Conservation (phyloP, 2,797 vertebrate species). For the Pseudomugil tenellus region DNA sequence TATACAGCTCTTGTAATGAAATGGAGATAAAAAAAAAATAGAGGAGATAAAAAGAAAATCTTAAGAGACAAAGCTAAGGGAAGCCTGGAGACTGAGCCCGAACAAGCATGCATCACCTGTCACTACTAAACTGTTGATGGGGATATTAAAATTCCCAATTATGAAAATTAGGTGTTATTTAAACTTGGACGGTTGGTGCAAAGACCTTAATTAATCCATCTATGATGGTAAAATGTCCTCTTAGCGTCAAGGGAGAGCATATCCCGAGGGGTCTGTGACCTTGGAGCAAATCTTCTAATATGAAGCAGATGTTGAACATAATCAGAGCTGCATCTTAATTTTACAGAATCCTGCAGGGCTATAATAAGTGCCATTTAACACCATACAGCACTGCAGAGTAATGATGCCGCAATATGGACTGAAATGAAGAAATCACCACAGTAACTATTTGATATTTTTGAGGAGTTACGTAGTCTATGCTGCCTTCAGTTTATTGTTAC, state of each 20-base stretch:
- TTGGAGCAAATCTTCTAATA: conserved; percentile 54
- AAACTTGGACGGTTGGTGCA: conserved; percentile 54
- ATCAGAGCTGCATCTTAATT: conserved; percentile 70
- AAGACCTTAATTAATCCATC: conserved; percentile 69
- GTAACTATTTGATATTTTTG: neutral
- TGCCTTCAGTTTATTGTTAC: neutral
- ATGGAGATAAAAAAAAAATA: conserved; percentile 35
- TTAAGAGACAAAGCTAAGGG: conserved; percentile 1
- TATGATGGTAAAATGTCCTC: conserved; percentile 61
- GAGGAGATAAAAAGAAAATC: conserved; percentile 41
- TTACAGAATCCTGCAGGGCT: conserved; percentile 64
- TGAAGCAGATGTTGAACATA: conserved; percentile 70
- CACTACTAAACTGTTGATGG: conserved; percentile 41
- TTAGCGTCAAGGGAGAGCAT: conserved; percentile 46
- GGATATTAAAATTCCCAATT: conserved; percentile 70
- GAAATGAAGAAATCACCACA: conserved; percentile 8
- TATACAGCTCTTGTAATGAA: conserved; percentile 28
- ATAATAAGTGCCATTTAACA: conserved; percentile 53
- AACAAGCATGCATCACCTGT: conserved; percentile 54
- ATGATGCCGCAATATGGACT: conserved; percentile 19
- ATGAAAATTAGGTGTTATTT: conserved; percentile 67
- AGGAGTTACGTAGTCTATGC: neutral
- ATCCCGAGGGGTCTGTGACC: conserved; percentile 56
- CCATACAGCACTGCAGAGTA: conserved; percentile 13
- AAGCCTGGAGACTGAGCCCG: conserved; percentile 28